Evolutionary conservation across 2,888 invertebrate genomes (phyloP), one percentile per base, ranked within the genome.

Genomic region (Athetis lepigone): DNA sequence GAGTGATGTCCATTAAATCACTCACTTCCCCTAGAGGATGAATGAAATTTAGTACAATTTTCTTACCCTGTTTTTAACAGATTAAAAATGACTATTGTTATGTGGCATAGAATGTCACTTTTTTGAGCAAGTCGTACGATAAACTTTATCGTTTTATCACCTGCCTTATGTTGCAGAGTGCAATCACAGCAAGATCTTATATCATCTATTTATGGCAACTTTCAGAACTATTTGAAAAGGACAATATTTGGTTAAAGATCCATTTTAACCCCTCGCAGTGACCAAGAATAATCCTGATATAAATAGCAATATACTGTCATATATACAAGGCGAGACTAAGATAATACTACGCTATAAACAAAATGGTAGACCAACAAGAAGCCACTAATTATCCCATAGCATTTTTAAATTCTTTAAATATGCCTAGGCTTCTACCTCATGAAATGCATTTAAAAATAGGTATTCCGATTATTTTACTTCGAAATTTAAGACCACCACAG

Each of bases 321-420:
- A 42, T 39, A 39, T 69, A 13, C 42, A 55, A 19, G 62, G 52
- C 27, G 60, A 65, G 40, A 51, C 23, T 49, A 42, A 45, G 51
- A 40, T 11, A 60, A 65, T 52, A 55, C 4, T 27, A 68, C 62
- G 16, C n/a, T n/a, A 59, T 74, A 25, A 62, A 70, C 45, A 66
- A 54, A 58, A 51, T 75, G 42, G 43, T 70, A 8, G 65, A 80
- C 46, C 39, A 70, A 56, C 43, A 69, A 43, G 62, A 60, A 29
- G 64, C 73, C 54, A 77, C 75, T 40, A 68, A 60, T 47, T 75
- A 79, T 51, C 68, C 79, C 18, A 55, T 75, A 51, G 73, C 75
- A 58, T 80, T 79, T 73, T 68, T 73, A 56, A 70, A 70, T 47
- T 75, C 76, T 60, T 68, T 76, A 42, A 73, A 54, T 57, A 47